Percentiles rank a stretch among this genome's conserved stretches.
These are phyloP conservation scores for Zapornia atra DNA, from an alignment of 2,113 vertebrate species.

Conservation along the genomic window DNA sequence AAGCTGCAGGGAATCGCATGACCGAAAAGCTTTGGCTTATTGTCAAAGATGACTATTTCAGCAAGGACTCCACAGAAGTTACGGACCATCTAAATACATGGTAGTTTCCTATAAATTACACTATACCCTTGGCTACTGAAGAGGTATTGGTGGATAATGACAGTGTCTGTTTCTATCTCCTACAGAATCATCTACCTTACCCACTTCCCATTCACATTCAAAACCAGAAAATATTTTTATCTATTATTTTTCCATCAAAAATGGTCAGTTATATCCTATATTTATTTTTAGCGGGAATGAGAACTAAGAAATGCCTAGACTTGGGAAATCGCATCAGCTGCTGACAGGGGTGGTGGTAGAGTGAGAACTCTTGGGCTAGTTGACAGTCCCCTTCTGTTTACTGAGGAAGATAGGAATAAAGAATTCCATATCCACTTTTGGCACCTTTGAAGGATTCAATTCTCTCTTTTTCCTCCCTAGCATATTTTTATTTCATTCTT, in stretches of 20 bases:
- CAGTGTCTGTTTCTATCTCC: neutral
- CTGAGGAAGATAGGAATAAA: neutral
- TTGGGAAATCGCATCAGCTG: neutral
- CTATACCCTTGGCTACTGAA: neutral
- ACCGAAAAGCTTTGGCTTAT: neutral
- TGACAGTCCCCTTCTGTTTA: neutral
- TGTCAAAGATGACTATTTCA: neutral
- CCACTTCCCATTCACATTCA: neutral
- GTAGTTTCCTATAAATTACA: neutral
- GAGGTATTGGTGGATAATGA: fast-evolving
- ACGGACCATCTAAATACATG: neutral
- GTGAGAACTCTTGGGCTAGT: neutral
- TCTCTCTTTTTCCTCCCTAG: neutral
- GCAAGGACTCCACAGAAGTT: neutral
- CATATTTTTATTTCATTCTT: neutral
- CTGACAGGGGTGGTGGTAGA: neutral
- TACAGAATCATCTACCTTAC: neutral
- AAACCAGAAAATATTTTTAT: neutral
- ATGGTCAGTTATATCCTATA: neutral
- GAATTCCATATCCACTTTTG: neutral
- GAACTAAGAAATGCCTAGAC: neutral
- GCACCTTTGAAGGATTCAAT: neutral
- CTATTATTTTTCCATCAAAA: neutral
- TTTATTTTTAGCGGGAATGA: neutral
- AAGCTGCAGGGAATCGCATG: neutral